Evolutionary conservation across 2,113 vertebrate genomes (phyloP).

Genomic region (Oostethus manadensis): DNA sequence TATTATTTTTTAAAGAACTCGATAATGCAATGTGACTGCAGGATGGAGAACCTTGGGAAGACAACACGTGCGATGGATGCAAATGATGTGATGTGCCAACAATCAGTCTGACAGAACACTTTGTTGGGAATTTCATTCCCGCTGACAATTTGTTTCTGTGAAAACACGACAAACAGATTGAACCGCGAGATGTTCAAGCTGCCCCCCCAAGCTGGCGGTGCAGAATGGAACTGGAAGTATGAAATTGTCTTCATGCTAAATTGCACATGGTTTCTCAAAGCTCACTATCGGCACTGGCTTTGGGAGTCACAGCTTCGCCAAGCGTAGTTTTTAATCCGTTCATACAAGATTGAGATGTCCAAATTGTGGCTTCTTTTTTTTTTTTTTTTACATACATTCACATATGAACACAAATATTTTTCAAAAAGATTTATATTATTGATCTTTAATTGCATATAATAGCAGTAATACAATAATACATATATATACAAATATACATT

Average conservation of each 20-base stretch:
- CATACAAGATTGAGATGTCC: no score
- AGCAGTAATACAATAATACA: not conserved
- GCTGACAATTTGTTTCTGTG: slow-evolving; percentile 42
- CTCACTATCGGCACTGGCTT: slow-evolving; percentile 20
- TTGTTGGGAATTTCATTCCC: slow-evolving; percentile 38
- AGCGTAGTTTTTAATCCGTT: slow-evolving; percentile 8
- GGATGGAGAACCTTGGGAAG: not conserved
- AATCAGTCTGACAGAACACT: slow-evolving; percentile 30
- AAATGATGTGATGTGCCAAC: slow-evolving; percentile 13
- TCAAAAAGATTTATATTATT: not conserved
- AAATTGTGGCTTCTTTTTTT: no score
- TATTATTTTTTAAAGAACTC: slow-evolving; percentile 24
- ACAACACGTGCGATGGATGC: slow-evolving; percentile 7
- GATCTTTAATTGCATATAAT: not conserved
- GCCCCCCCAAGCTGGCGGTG: slow-evolving; percentile 31
- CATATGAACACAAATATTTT: not conserved
- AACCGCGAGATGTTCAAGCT: slow-evolving; percentile 32
- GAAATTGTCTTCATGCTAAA: slow-evolving; percentile 57
- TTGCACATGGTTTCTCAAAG: slow-evolving; percentile 51
- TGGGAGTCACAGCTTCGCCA: slow-evolving; percentile 19
- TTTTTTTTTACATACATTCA: not conserved
- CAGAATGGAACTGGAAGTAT: slow-evolving; percentile 40
- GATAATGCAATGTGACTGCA: slow-evolving; percentile 9
- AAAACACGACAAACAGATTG: slow-evolving; percentile 36
- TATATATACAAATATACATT: not conserved